Evolutionary conservation across 2,888 invertebrate genomes (phyloP).

Genomic region (Asteroscopus sphinx): DNA sequence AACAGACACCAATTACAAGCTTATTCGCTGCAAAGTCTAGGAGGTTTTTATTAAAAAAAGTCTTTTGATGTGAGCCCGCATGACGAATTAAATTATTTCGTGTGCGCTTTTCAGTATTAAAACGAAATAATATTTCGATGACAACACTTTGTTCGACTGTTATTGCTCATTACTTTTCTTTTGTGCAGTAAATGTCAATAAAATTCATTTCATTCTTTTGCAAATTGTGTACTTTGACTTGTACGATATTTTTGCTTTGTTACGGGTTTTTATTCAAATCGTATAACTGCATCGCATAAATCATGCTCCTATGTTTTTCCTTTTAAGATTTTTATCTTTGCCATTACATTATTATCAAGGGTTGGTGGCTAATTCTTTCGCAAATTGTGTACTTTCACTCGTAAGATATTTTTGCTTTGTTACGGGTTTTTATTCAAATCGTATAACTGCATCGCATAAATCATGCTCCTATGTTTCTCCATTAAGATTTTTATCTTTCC

Average conservation of each 20-base stretch:
- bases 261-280: not conserved
- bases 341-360: no score
- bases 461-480: no score
- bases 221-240: not conserved
- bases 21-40: conserved; percentile 32
- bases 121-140: conserved; percentile 2
- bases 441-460: no score
- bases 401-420: no score
- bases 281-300: not conserved
- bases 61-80: conserved; percentile 32
- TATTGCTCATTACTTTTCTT: not conserved
- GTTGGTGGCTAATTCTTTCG: no score
- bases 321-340: not conserved
- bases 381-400: no score
- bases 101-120: not conserved
- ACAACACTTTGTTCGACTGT: not conserved
- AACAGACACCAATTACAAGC: conserved; percentile 48
- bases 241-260: not conserved
- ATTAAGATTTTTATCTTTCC: no score
- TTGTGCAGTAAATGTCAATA: not conserved
- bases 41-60: conserved; percentile 25
- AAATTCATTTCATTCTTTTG: not conserved
- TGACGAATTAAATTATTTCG: conserved; percentile 32
- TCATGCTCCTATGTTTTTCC: not conserved
- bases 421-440: no score